Percentiles rank a stretch among this genome's conserved stretches.
phyloP scores from a whole-genome alignment of 1,140 invertebrate genomes.

The Hylaeus anthracinus region DNA sequence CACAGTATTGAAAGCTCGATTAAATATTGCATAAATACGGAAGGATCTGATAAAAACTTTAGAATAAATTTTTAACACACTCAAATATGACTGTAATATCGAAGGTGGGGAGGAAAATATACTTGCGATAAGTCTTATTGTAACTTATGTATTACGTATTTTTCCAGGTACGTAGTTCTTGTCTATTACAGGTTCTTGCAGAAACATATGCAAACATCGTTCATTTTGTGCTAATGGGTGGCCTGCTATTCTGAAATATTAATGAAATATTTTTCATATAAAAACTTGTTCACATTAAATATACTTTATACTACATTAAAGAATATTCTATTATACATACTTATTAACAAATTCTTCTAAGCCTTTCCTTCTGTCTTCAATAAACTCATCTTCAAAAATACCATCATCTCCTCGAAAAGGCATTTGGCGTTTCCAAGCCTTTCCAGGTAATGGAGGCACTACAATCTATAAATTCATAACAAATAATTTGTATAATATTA shows the following conservation, averaged over 20 bases:
- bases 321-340: slow-evolving; percentile 80
- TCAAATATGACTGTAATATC: slow-evolving; percentile 49
- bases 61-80: slow-evolving; percentile 47
- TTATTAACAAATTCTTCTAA: slow-evolving; percentile 99
- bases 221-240: slow-evolving; percentile 99
- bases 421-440: slow-evolving; percentile 98
- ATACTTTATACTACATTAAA: neutral
- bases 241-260: slow-evolving; percentile 93
- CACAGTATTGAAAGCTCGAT: slow-evolving; percentile 49
- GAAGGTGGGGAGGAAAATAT: slow-evolving; percentile 60
- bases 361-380: slow-evolving; percentile 98
- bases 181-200: slow-evolving; percentile 98
- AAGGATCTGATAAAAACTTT: slow-evolving; percentile 47
- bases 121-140: slow-evolving; percentile 57
- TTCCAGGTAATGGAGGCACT: slow-evolving; percentile 97
- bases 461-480: slow-evolving; percentile 88
- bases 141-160: slow-evolving; percentile 95
- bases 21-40: slow-evolving; percentile 51
- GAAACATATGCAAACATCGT: slow-evolving; percentile 99
- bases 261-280: slow-evolving; percentile 1
- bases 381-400: slow-evolving; percentile 99
- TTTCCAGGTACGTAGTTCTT: slow-evolving; percentile 99
- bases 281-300: neutral
- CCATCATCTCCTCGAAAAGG: slow-evolving; percentile 99
- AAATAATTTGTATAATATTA: slow-evolving; percentile 8